These are phyloP conservation scores for Cyprinella venusta DNA, from an alignment of 2,797 vertebrate genomes.

Conservation along the genomic window DNA sequence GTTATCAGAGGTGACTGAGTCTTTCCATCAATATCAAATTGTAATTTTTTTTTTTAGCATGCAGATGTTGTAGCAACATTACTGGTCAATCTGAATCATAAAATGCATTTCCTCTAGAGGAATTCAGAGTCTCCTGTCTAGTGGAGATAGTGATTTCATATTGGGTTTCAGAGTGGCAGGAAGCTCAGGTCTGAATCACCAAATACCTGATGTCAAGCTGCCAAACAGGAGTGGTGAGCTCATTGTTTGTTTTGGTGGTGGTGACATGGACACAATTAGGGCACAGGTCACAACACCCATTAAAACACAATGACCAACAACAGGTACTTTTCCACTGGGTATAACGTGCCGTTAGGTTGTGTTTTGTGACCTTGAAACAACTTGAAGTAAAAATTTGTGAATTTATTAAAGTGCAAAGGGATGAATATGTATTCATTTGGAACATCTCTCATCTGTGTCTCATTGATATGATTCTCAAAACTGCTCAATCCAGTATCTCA, in stretches of 20 bases:
- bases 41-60: not conserved
- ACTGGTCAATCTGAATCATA: not conserved
- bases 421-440: not conserved
- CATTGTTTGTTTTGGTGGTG: slow-evolving; percentile 64
- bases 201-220: slow-evolving; percentile 58
- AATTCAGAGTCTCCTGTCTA: slow-evolving; percentile 23
- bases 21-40: not conserved
- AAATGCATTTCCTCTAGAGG: slow-evolving; percentile 22
- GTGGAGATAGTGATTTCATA: slow-evolving; percentile 35
- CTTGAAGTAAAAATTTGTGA: not conserved
- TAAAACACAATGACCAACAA: slow-evolving; percentile 39
- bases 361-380: slow-evolving; percentile 40
- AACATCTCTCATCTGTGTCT: not conserved
- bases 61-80: not conserved
- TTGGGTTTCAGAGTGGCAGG: slow-evolving; percentile 20
- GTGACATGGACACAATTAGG: slow-evolving; percentile 34
- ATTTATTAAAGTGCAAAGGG: not conserved
- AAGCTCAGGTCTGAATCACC: slow-evolving; percentile 36
- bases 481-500: not conserved
- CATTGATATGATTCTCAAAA: not conserved
- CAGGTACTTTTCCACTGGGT: slow-evolving; percentile 52
- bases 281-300: slow-evolving; percentile 39
- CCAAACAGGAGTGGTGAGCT: slow-evolving; percentile 52
- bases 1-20: not conserved
- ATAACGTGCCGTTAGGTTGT: slow-evolving; percentile 18